A percentile compares a stretch with the other conserved stretches of the same genome.
Conservation (phyloP, 2,113 vertebrate genomes). For the Stomatorhinus ivindoensis region DNA sequence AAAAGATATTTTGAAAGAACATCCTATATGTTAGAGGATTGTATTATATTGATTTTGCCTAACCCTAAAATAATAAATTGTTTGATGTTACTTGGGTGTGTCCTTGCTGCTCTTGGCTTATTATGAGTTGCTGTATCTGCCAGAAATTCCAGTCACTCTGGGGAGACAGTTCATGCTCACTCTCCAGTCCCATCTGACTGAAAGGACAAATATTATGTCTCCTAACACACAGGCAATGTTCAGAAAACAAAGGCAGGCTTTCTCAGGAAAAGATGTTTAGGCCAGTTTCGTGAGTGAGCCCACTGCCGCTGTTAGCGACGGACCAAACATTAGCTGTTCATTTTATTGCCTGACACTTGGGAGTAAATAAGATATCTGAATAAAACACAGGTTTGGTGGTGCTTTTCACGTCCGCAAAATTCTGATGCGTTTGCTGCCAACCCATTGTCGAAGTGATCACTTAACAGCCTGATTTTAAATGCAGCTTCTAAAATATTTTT, state of each 20-base stretch:
- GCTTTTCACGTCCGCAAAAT: not conserved
- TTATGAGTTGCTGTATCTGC: not conserved
- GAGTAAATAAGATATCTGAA: not conserved
- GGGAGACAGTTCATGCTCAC: not conserved
- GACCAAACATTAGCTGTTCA: not conserved
- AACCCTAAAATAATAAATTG: conserved; percentile 6
- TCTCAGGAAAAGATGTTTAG: not conserved
- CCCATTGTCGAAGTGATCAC: not conserved
- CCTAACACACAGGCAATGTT: not conserved
- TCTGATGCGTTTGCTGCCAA: not conserved
- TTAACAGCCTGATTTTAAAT: not conserved
- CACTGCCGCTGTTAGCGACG: not conserved
- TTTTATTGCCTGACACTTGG: not conserved
- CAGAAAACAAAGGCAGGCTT: not conserved
- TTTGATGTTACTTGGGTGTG: not conserved
- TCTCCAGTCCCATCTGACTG: not conserved
- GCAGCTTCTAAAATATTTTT: not conserved
- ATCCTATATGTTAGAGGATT: conserved; percentile 2
- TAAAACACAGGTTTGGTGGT: not conserved
- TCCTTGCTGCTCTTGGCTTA: conserved; percentile 18
- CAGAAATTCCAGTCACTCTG: not conserved
- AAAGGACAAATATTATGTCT: conserved; percentile 28
- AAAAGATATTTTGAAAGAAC: not conserved
- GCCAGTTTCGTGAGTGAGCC: not conserved
- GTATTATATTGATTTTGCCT: not conserved